phyloP scores from a whole-genome alignment of 2,888 invertebrate species.

The Oscheius myriophilus region DNA sequence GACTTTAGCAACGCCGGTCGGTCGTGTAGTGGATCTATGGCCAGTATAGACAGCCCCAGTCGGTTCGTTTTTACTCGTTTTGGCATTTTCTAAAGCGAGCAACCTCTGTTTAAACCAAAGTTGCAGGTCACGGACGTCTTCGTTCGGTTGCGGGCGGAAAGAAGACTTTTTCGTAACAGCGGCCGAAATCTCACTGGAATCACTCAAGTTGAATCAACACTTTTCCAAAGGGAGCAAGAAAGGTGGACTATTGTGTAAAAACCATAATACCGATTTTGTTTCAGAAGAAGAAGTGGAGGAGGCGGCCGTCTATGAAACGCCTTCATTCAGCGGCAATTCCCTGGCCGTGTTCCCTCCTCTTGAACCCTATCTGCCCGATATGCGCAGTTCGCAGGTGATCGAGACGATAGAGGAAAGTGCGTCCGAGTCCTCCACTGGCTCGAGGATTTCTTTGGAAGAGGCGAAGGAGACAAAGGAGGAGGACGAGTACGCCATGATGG shows the following conservation, averaged over 20 bases:
- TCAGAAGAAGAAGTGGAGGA: no score
- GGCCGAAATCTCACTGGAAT: no score
- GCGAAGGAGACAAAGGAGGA: no score
- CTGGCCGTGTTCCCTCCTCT: no score
- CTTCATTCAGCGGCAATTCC: no score
- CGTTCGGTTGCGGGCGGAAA: conserved; percentile 26
- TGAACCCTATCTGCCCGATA: not conserved
- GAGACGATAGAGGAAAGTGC: conserved; percentile 28
- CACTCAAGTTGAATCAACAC: no score
- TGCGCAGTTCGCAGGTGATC: conserved; percentile 10
- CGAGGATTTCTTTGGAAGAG: not conserved
- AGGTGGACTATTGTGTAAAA: no score
- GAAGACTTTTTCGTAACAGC: conserved; percentile 23
- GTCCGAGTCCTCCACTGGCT: conserved; percentile 17
- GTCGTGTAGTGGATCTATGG: conserved; percentile 28
- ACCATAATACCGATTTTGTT: no score
- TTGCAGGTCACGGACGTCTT: conserved; percentile 31
- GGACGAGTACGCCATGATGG: no score
- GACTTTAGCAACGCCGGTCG: conserved; percentile 24
- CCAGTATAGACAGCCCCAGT: conserved; percentile 31
- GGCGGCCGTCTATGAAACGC: no score
- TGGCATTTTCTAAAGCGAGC: not conserved
- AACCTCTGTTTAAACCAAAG: not conserved
- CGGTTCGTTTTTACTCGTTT: no score
- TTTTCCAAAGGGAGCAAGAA: no score